Conservation (phyloP, 1,140 invertebrate species). For the Drosophila ogumai region DNA sequence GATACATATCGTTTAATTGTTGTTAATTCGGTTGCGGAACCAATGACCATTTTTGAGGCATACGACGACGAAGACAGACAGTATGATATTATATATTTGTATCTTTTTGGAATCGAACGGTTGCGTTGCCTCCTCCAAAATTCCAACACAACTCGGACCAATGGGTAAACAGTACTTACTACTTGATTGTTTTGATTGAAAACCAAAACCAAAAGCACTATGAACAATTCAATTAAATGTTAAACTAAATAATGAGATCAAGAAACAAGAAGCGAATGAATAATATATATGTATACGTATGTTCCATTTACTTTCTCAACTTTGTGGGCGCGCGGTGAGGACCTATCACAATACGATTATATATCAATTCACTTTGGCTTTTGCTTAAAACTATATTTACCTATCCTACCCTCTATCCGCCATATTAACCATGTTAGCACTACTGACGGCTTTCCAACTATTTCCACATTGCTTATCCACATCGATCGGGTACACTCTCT, state of each 20-base stretch:
- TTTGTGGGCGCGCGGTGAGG: conserved; percentile 22
- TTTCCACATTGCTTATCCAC: conserved; percentile 29
- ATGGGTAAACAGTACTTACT: conserved; percentile 36
- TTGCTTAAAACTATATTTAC: conserved; percentile 24
- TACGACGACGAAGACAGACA: conserved; percentile 3
- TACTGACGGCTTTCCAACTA: conserved; percentile 13
- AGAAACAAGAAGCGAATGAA: conserved; percentile 29
- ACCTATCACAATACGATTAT: conserved; percentile 13
- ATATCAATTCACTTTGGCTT: conserved; percentile 26
- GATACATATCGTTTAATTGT: conserved; percentile 80
- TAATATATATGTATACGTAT: not conserved
- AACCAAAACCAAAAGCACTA: not conserved
- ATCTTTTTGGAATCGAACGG: conserved; percentile 34
- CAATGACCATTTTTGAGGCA: conserved; percentile 63
- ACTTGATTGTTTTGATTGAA: conserved; percentile 39
- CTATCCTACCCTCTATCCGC: conserved; percentile 13
- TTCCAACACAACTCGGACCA: conserved; percentile 44
- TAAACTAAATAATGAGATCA: conserved; percentile 27
- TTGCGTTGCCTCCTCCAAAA: conserved; percentile 21
- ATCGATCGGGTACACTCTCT: conserved; percentile 32
- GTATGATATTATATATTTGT: conserved; percentile 42
- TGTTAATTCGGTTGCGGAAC: conserved; percentile 75
- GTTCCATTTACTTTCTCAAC: conserved; percentile 21
- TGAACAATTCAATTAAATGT: conserved; percentile 20
- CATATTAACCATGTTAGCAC: conserved; percentile 15